Evolutionary conservation across 2,888 invertebrate species (phyloP).

Genomic region (Cheilosia soror): DNA sequence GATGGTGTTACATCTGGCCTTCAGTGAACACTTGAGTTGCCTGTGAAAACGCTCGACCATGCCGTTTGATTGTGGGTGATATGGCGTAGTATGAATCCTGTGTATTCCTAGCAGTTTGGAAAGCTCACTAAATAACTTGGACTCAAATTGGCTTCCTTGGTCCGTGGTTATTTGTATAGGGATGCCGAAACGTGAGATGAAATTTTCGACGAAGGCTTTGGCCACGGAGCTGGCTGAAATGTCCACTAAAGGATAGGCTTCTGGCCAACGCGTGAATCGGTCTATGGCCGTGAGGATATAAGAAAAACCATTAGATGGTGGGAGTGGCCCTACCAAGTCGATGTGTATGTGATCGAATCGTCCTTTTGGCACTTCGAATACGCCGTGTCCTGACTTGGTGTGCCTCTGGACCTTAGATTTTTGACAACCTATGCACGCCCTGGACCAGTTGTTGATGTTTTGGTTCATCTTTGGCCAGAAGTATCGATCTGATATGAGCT

Average conservation of each 20-base stretch:
- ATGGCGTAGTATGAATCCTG: background rate
- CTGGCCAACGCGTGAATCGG: conserved; percentile 54
- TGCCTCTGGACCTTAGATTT: conserved; percentile 7
- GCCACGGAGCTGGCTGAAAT: conserved; percentile 26
- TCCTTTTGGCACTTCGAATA: conserved; percentile 32
- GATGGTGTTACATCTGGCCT: conserved; percentile 1
- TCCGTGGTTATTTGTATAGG: conserved; percentile 37
- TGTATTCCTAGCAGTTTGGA: background rate
- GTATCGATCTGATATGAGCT: conserved; percentile 25
- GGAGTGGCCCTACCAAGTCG: conserved; percentile 80
- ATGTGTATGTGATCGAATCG: conserved; percentile 81
- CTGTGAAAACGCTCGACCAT: conserved; percentile 48
- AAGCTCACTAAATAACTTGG: conserved; percentile 42
- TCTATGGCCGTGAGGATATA: conserved; percentile 51
- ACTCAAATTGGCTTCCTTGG: conserved; percentile 51
- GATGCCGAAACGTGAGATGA: conserved; percentile 27
- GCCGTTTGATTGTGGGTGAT: conserved; percentile 37
- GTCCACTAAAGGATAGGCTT: conserved; percentile 33
- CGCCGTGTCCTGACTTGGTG: background rate
- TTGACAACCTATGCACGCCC: conserved; percentile 8
- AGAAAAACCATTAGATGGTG: conserved; percentile 58
- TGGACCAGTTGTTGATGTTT: conserved; percentile 30
- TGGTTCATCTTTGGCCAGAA: conserved; percentile 68
- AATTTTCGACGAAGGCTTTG: no score
- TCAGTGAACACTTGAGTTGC: conserved; percentile 30